Evolutionary conservation across 64 coral and sea anemone genomes (phyloP).

Genomic region (Stichodactyla helianthus): DNA sequence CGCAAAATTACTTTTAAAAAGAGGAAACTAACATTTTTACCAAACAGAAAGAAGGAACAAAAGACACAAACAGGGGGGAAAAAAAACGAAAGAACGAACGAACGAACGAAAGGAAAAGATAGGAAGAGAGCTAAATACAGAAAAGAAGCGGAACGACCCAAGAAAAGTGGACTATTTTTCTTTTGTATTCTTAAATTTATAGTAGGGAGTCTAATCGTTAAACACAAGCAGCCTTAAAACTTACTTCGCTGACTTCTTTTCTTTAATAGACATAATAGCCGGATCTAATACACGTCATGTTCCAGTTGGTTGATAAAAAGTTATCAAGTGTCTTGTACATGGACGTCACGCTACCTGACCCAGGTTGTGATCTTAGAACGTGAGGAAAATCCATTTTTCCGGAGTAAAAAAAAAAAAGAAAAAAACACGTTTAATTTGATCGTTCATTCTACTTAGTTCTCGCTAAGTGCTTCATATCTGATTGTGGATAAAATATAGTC

Average conservation of each 20-base stretch:
- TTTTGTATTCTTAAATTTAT: too few species aligned
- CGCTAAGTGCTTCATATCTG: background rate
- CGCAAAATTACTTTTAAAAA: too few species aligned
- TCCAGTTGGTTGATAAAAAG: background rate
- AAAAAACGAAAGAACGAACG: too few species aligned
- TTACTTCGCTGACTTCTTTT: background rate
- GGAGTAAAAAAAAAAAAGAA: background rate
- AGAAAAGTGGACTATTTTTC: too few species aligned
- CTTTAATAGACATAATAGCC: background rate
- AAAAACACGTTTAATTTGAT: background rate
- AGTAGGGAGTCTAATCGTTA: background rate
- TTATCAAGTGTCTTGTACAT: background rate
- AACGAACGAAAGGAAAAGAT: too few species aligned
- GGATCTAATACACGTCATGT: background rate
- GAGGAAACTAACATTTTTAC: too few species aligned
- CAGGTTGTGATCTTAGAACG: background rate
- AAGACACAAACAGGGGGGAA: too few species aligned
- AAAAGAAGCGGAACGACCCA: too few species aligned
- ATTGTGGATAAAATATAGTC: background rate
- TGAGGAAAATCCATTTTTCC: background rate
- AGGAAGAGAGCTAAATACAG: too few species aligned
- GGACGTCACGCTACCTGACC: background rate
- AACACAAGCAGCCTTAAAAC: background rate
- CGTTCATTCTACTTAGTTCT: background rate
- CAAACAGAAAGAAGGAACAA: too few species aligned